These are phyloP conservation scores for Laupala kohalensis DNA, from an alignment of 1,140 invertebrate genomes.

Conservation along the genomic window DNA sequence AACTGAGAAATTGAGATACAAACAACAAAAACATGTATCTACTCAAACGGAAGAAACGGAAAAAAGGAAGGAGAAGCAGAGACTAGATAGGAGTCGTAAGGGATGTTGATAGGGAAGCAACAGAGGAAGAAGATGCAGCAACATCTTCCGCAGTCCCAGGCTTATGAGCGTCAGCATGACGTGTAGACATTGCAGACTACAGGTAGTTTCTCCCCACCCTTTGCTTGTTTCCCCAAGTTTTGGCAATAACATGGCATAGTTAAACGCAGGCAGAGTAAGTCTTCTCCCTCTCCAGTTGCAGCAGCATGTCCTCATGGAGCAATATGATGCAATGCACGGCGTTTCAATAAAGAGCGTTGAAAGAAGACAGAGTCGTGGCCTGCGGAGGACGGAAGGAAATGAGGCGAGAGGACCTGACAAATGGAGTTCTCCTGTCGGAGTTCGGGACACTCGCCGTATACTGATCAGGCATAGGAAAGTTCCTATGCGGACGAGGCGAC, in stretches of 20 bases:
- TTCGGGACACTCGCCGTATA: background rate
- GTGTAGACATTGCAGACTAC: background rate
- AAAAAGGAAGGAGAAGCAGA: too few species aligned
- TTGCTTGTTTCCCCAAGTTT: background rate
- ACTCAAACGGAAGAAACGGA: too few species aligned
- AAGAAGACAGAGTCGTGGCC: background rate
- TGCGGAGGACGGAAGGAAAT: background rate
- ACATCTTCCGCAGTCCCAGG: too few species aligned
- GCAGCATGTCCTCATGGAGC: background rate
- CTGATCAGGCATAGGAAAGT: background rate
- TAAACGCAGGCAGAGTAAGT: background rate
- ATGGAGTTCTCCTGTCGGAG: background rate
- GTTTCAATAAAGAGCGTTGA: background rate
- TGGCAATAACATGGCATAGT: background rate
- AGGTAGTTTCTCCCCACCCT: background rate
- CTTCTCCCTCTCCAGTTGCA: background rate
- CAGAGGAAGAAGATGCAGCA: too few species aligned
- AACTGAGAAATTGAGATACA: too few species aligned
- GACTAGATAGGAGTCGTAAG: too few species aligned
- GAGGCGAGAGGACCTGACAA: background rate
- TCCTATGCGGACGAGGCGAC: too few species aligned
- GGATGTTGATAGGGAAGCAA: too few species aligned
- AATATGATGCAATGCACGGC: background rate
- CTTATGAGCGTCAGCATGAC: too few species aligned
- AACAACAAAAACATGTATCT: too few species aligned